These are phyloP conservation scores for Loris lydekkerianus DNA, from an alignment of 2,797 vertebrate species.

Conservation along the genomic window DNA sequence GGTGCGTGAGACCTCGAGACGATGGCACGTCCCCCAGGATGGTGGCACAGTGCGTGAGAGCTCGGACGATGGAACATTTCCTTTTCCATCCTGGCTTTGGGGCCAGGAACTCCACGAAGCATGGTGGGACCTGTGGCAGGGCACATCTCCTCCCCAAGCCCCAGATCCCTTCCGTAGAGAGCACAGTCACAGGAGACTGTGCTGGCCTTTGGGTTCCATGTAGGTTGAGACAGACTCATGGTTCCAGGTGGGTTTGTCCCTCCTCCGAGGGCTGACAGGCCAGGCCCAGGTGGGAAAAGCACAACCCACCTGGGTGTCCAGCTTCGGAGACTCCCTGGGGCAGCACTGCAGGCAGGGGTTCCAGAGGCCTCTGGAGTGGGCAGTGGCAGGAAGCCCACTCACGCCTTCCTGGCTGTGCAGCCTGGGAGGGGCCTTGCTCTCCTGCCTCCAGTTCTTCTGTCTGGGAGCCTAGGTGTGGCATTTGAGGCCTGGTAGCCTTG, in stretches of 20 bases:
- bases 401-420: neutral
- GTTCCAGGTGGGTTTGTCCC: neutral
- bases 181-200: neutral
- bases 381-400: neutral
- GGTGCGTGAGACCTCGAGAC: too few relatives aligned
- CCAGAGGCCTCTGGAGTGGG: neutral
- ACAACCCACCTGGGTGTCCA: too few relatives aligned
- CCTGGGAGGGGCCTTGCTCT: neutral
- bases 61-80: too few relatives aligned
- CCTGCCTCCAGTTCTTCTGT: neutral
- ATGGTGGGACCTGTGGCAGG: neutral
- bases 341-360: neutral
- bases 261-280: accelerated
- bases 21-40: neutral
- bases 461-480: neutral
- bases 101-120: too few relatives aligned
- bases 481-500: neutral
- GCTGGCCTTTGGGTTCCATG: neutral
- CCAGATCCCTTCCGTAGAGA: neutral
- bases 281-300: neutral
- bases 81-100: neutral
- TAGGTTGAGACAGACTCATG: neutral
- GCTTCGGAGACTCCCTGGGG: accelerated
- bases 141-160: neutral
- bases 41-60: too few relatives aligned